Evolutionary conservation across 2,113 vertebrate species (phyloP).

Genomic region (Oryctolagus cuniculus): mOryCun1.1 NC_091433.1:114692501-114693000

Average conservation of each 20-base stretch:
- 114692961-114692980: background rate
- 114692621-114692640: background rate
- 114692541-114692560: too few species aligned
- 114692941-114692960: background rate
- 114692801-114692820: background rate
- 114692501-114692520: too few species aligned
- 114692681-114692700: background rate
- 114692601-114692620: background rate
- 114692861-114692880: background rate
- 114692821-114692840: background rate
- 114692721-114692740: background rate
- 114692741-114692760: background rate
- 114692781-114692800: fast-evolving
- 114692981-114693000: background rate
- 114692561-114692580: background rate
- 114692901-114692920: background rate
- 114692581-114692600: background rate
- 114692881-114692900: background rate
- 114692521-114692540: background rate
- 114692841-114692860: background rate
- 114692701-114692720: background rate
- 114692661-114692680: too few species aligned
- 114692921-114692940: background rate
- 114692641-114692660: background rate
- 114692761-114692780: background rate